Base-by-base conservation (phyloP, 92 coral and sea anemone species). In the Siderastrea radians region DNA sequence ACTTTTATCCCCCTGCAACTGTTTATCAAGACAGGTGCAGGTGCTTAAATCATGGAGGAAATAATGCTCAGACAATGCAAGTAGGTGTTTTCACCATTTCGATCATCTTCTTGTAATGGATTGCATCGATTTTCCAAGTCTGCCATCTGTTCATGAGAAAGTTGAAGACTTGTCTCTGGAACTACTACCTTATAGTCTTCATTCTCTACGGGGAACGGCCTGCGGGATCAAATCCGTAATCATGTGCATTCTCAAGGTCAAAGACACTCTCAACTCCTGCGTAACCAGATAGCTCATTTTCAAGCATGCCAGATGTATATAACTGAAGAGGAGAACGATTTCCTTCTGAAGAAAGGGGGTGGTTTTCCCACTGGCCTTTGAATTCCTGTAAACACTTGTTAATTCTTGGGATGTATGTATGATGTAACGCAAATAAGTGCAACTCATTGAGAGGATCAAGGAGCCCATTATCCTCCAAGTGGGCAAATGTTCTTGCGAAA, bases 151-250 rank as follows among this genome's bases (percentile, higher is more conserved):
- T 60, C 78, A 75, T 68, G 62, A 62, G 89, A 74, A 46, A 89
- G 76, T n/a, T n/a, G n/a, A n/a, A n/a, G n/a, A n/a, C n/a, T n/a
- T n/a, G n/a, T 84, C 16, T 68, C 88, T 89, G 89, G 92, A 8
- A 89, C 89, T 17, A 85, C 72, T 13, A 83, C 92, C 80, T 84
- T 89, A 57, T 84, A 84, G 78, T 89, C 89, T 57, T 89, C 84
- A 3, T 84, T 89, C 54, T 81, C 81, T 26, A 76, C 6, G n/a
- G 92, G 79, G n/a, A 89, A 77, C 68, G 81, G 85, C 85, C 92
- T 9, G 82, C 60, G 50, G 89, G 85, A 75, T 89, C 89, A 67
- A 89, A 68, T 68, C 89, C 89, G 38, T 63, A 89, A 47, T 87
- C 78, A 38, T 78, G 86, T 59, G 9, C 7, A 46, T 17, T 67